Conservation (phyloP, 2,797 vertebrate species). For the Hylomyscus alleni region DNA sequence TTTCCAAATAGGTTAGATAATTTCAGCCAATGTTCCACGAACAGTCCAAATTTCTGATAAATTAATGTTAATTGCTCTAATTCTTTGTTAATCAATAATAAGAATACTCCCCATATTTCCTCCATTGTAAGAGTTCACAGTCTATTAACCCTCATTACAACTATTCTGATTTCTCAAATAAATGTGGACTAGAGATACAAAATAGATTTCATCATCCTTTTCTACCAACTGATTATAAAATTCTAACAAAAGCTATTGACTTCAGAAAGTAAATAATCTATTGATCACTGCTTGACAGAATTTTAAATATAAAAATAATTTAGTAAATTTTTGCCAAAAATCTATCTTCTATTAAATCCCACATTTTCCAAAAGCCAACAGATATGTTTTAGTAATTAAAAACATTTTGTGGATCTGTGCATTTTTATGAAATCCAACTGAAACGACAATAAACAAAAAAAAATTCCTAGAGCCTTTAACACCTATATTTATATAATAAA, state of each 20-base stretch:
- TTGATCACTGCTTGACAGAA: neutral
- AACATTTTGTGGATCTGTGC: neutral
- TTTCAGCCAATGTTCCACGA: neutral
- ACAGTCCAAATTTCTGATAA: neutral
- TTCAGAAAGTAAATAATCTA: neutral
- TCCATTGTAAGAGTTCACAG: neutral
- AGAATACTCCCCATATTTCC: rapidly evolving
- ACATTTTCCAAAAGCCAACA: neutral
- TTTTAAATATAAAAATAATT: neutral
- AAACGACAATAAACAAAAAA: neutral
- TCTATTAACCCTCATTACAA: rapidly evolving
- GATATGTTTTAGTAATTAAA: neutral
- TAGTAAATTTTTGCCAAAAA: neutral
- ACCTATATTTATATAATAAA: neutral
- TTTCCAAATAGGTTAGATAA: neutral
- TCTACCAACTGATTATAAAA: neutral
- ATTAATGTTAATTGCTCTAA: neutral
- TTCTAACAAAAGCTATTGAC: neutral
- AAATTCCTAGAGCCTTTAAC: neutral
- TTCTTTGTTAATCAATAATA: neutral
- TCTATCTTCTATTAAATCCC: neutral
- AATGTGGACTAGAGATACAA: neutral
- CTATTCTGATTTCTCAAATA: neutral
- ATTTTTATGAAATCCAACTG: neutral
- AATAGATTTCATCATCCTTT: neutral